Evolutionary conservation across 2,113 vertebrate genomes (phyloP).

Genomic region (Falco punctatus): DNA sequence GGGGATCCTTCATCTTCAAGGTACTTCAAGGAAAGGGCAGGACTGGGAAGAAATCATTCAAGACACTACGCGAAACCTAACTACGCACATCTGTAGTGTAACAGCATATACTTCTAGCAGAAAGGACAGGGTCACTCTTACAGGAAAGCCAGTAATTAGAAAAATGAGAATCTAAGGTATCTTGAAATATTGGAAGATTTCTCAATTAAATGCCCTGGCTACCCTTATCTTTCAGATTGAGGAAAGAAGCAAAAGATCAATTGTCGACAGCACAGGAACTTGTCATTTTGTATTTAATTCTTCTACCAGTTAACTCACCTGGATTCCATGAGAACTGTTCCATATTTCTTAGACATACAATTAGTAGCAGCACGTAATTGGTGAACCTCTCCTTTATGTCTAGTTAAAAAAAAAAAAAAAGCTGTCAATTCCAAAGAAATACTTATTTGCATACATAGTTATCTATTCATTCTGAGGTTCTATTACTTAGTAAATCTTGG

Average conservation of each 20-base stretch:
- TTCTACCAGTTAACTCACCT: constrained; percentile 74
- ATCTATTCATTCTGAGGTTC: neutral
- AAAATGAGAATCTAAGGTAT: neutral
- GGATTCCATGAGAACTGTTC: constrained; percentile 99
- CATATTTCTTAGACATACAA: constrained; percentile 99
- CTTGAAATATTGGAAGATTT: neutral
- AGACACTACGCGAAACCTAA: neutral
- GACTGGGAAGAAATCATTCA: neutral
- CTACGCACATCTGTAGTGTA: neutral
- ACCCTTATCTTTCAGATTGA: neutral
- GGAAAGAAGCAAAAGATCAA: neutral
- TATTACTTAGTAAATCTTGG: neutral
- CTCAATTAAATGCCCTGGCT: neutral
- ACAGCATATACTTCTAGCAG: neutral
- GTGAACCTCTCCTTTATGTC: constrained; percentile 99
- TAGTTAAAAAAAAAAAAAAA: constrained; percentile 60
- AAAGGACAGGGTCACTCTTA: neutral
- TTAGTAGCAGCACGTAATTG: constrained; percentile 92
- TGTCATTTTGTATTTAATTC: neutral
- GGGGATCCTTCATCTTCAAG: neutral
- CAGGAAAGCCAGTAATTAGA: neutral
- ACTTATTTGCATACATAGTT: neutral
- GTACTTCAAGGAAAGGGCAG: neutral
- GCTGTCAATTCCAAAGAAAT: neutral
- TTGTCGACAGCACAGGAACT: neutral